Evolutionary conservation across 2,888 invertebrate genomes (phyloP).

Genomic region (Salticus scenicus): DNA sequence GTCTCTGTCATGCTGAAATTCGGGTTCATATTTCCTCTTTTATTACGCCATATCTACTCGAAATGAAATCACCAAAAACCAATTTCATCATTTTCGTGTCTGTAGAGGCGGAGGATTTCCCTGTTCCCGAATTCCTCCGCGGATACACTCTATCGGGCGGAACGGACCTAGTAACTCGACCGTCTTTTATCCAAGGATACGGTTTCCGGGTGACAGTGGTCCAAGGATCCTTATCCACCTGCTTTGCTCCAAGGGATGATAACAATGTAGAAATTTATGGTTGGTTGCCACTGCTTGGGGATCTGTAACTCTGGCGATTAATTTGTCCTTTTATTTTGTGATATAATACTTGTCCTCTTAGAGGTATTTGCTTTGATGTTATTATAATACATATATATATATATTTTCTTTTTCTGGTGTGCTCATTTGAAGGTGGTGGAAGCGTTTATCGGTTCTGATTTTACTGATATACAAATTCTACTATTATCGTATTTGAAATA

Average conservation of each 20-base stretch:
- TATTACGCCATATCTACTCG: slow-evolving; percentile 49
- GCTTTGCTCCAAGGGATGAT: neutral
- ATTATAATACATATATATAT: too few species aligned
- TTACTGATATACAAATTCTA: too few species aligned
- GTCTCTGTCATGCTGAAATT: slow-evolving; percentile 19
- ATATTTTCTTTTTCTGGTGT: too few species aligned
- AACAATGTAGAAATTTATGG: slow-evolving; percentile 14
- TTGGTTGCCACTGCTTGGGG: neutral
- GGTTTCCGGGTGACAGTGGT: slow-evolving; percentile 27
- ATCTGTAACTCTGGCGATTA: neutral
- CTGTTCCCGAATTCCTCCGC: slow-evolving; percentile 49
- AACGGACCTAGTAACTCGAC: slow-evolving; percentile 54
- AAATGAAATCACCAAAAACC: slow-evolving; percentile 70
- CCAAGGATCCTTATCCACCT: neutral
- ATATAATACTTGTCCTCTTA: neutral
- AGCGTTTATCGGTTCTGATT: too few species aligned
- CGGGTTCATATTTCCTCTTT: slow-evolving; percentile 38
- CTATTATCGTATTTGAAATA: too few species aligned
- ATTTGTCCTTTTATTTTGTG: slow-evolving; percentile 3
- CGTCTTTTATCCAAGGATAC: slow-evolving; percentile 25
- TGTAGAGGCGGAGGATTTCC: slow-evolving; percentile 41
- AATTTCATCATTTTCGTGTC: slow-evolving; percentile 60
- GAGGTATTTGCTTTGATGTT: too few species aligned
- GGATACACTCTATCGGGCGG: slow-evolving; percentile 56
- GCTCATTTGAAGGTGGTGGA: too few species aligned